Percentiles rank a stretch among this genome's conserved stretches.
These are phyloP conservation scores for Hemicordylus capensis DNA, from an alignment of 2,113 vertebrate genomes.

Conservation along the genomic window DNA sequence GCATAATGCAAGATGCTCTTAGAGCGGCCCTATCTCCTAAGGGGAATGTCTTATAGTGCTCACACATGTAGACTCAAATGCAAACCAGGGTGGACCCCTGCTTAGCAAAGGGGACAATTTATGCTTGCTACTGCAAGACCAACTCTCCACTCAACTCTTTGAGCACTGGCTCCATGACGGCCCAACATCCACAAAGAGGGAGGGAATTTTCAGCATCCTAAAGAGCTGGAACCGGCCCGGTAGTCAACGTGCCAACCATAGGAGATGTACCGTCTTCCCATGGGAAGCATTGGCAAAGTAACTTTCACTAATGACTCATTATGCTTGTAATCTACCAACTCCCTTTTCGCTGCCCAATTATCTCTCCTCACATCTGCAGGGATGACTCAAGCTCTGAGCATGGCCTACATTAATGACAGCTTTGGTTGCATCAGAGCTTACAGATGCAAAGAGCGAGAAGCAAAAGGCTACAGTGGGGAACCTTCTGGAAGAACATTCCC, in stretches of 20 bases:
- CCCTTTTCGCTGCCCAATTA: background rate
- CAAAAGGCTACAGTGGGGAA: background rate
- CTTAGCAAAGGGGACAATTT: too few relatives aligned
- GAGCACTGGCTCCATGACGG: background rate
- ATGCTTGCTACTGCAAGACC: too few relatives aligned
- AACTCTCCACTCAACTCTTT: too few relatives aligned
- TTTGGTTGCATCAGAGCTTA: background rate
- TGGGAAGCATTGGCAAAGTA: background rate
- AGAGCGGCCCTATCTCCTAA: too few relatives aligned
- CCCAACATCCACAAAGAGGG: fast-evolving
- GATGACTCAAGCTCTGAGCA: fast-evolving
- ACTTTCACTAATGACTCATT: fast-evolving
- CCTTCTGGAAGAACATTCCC: too few relatives aligned
- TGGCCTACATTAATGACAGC: background rate
- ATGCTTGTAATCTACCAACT: background rate
- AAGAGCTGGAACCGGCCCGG: fast-evolving
- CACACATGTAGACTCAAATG: too few relatives aligned
- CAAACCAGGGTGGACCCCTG: too few relatives aligned
- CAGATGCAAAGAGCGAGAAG: background rate
- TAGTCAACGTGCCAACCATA: background rate
- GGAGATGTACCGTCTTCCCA: fast-evolving
- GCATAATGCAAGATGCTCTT: too few relatives aligned
- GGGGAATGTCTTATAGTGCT: too few relatives aligned
- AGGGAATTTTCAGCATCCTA: background rate
- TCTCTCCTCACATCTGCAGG: fast-evolving